Base-by-base conservation (phyloP, 2,797 vertebrate species). In the Otus scops region DNA sequence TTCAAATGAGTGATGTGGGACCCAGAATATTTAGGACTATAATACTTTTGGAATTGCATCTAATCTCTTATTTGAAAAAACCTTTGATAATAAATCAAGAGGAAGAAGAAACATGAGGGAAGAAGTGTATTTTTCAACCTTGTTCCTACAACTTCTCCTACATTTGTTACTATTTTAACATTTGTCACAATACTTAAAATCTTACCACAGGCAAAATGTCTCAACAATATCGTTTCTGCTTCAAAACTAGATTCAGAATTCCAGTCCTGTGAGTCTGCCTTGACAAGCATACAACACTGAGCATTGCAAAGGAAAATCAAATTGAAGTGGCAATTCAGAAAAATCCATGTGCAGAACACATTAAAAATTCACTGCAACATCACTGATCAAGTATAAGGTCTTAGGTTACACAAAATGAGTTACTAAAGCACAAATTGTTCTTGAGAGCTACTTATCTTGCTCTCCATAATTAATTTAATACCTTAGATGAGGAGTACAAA, bases 381-480 rank as follows among this genome's bases (percentile, higher is more conserved):
- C 70, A 51, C 81, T 87, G 88, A 92, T 95, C 73, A 92, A 95
- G 86, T 85, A 47, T 43, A 89, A 95, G 92, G 92, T 96, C 93
- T 92, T 94, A 93, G 93, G 88, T 95, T 97, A 93, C 63, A 76
- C 27, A 24, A 95, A 94, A 86, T 71, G 48, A 95, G 90, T 81
- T 92, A 83, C 74, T 92, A 88, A 92, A 88, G 86, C 73, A 85
- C 41, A 89, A 89, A 93, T 84, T 93, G 83, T 86, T 95, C 92
- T 92, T 94, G 84, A 94, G 94, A 95, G 73, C 85, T 93, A 85
- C 89, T 97, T 97, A 91, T 93, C 91, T 96, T 91, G 71, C 85
- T 95, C 87, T 92, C 89, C 47, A 41, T 95, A 95, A 96, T 97
- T 94, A 96, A 94, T 95, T 94, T 93, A 96, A 93, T 93, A 82